Evolutionary conservation across 2,113 vertebrate species (phyloP).

Genomic region (Dasyornis broadbenti): DNA sequence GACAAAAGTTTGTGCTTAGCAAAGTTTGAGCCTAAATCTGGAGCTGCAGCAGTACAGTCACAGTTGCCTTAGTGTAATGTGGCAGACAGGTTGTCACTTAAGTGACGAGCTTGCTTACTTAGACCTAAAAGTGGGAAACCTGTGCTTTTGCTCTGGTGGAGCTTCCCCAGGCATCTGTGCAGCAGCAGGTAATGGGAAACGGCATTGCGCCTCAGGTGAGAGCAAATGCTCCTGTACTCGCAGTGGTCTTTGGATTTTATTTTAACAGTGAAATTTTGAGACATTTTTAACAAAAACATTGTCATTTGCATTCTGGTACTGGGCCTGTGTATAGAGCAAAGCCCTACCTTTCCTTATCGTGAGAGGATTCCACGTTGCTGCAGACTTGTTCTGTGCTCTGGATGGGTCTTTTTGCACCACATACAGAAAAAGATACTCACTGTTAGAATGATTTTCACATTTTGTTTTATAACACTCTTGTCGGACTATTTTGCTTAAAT

Average conservation of each 20-base stretch:
- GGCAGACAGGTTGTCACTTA: background rate
- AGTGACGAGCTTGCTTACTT: background rate
- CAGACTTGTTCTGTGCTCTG: background rate
- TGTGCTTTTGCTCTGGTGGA: background rate
- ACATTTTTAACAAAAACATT: background rate
- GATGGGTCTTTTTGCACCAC: background rate
- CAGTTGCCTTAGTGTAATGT: rapidly evolving
- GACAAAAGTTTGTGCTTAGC: background rate
- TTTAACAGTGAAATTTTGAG: background rate
- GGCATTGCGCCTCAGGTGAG: background rate
- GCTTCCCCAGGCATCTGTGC: too few relatives aligned
- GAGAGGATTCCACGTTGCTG: rapidly evolving
- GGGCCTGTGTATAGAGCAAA: background rate
- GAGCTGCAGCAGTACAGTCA: background rate
- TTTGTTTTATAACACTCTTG: background rate
- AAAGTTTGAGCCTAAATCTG: background rate
- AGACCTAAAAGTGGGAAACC: rapidly evolving
- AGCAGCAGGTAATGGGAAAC: rapidly evolving
- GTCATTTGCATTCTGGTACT: background rate
- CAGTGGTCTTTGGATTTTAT: background rate
- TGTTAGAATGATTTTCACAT: background rate
- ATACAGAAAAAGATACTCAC: background rate
- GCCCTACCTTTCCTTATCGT: background rate
- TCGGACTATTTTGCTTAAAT: background rate
- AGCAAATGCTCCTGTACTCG: background rate